Evolutionary conservation across 1,140 invertebrate species (phyloP), one percentile per base, ranked within the genome.

Genomic region (Lucilia cuprina): DNA sequence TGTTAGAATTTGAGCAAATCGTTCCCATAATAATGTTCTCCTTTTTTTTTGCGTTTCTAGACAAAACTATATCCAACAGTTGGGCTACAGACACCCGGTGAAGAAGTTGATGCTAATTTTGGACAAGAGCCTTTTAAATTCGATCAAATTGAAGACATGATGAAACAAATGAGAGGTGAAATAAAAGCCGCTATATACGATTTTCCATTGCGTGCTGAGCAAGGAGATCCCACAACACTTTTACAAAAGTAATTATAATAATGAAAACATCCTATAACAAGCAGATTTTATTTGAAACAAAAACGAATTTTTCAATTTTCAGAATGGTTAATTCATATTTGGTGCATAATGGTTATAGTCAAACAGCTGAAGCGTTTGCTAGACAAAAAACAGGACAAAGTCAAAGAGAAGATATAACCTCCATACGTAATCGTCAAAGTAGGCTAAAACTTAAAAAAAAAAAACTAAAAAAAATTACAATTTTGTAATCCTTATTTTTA

Each of bases 61-160:
- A 94, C 96, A 84, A 98, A 99, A 93, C 92, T 99, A 65, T 99
- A 99, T 93, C 99, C 99, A 19, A 99, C 98, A 3, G 98, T 99
- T 84, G 99, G 99, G 21, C 93, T 99, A 75, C 99, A 99, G 93
- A 99, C 98, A 74, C 97, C 98, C 0, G 98, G 98, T 74, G 98
- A 99, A 93, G 96, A 99, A 47, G 97, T 99, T 13, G 98, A 99
- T 92, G 98, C 98, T 3, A 99, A 99, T 93, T 99, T 99, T 92
- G 99, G 99, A 0, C 98, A 99, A 91, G 94, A 95, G 87, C 98
- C 98, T 12, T 99, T 99, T 93, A 94, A 98, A 85, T 99, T 98
- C 92, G 97, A 99, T 92, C 87, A 90, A 86, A 98, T 99, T 87
- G 96, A 98, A 91, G 97, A 98, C 88, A 98, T 99, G 95, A 96